Base-by-base conservation (phyloP, 2,888 invertebrate species). In the Disparrhopalites patrizii region DNA sequence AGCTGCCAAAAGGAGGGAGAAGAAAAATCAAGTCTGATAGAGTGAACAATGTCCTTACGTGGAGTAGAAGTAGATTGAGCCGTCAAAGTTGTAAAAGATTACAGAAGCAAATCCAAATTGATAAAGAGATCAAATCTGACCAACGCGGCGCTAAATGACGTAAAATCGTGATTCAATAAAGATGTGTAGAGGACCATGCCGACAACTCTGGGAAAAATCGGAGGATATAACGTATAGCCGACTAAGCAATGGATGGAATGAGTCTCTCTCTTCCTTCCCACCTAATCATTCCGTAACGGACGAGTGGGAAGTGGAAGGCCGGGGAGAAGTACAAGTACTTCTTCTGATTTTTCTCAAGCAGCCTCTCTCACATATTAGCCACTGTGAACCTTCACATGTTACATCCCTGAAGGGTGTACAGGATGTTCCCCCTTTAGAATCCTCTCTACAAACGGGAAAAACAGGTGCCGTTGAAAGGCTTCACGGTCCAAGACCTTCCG, bases 131-230 rank as follows among this genome's bases (percentile, higher is more conserved):
- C 54, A 54, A 54, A 54, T 54, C 54, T 31, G 54, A 31, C 15
- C 31, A 18, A 31, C 20, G 54, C 20, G 18, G 54, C 30, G 20
- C n/a, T 54, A 54, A 54, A 28, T 54, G 54, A 54, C 54, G 31
- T 31, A 31, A 54, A 54, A 54, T 54, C 27, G 33, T 28, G 54
- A 54, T 54, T 54, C 54, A 54, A 54, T 54, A 54, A 54, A 54
- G 31, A 54, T 54, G 54, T 40, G 40, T 40, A 18, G 40, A 20
- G 40, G 40, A 40, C 40, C 40, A 3, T 5, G 3, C 40, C 40
- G n/a, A 36, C 8, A 36, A 36, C 8, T 10, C 36, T 13, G 13
- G 10, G 13, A 10, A 8, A 36, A 8, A 36, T 13, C 36, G 36
- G 36, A 36, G 8, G 36, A 10, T 18, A 20, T 3, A 8, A 40